These are phyloP conservation scores for Agrypnus murinus DNA, from an alignment of 2,888 invertebrate species.

Conservation along the genomic window DNA sequence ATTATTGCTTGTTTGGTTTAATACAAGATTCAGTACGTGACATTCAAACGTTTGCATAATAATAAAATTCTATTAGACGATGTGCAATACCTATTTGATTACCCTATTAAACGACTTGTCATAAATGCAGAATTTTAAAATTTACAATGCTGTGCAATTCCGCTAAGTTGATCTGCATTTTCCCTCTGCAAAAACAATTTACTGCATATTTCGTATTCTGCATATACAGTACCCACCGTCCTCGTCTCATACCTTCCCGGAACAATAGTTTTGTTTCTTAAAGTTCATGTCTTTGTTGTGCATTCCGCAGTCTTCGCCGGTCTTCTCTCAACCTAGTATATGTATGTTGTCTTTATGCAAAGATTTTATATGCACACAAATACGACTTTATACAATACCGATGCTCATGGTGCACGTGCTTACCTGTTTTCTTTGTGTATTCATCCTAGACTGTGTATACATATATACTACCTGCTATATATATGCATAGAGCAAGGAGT, in stretches of 20 bases:
- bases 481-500: too few relatives aligned
- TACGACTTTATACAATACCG: not conserved
- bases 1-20: too few relatives aligned
- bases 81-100: too few relatives aligned
- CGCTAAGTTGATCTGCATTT: not conserved
- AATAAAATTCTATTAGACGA: too few relatives aligned
- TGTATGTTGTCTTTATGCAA: conserved; percentile 15
- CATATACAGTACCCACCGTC: not conserved
- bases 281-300: conserved; percentile 31
- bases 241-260: conserved; percentile 15
- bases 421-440: conserved; percentile 10
- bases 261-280: conserved; percentile 37
- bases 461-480: too few relatives aligned
- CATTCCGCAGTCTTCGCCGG: conserved; percentile 33
- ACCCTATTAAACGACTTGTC: too few relatives aligned
- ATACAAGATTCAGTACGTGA: too few relatives aligned
- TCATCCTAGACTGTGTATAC: conserved; percentile 5
- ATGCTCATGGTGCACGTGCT: conserved; percentile 15
- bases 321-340: conserved; percentile 3
- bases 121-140: too few relatives aligned
- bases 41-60: too few relatives aligned
- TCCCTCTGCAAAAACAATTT: conserved; percentile 6
- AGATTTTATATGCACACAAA: not conserved
- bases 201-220: conserved; percentile 19
- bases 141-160: not conserved